phyloP scores from a whole-genome alignment of 2,113 vertebrate genomes.

The Eublepharis macularius region DNA sequence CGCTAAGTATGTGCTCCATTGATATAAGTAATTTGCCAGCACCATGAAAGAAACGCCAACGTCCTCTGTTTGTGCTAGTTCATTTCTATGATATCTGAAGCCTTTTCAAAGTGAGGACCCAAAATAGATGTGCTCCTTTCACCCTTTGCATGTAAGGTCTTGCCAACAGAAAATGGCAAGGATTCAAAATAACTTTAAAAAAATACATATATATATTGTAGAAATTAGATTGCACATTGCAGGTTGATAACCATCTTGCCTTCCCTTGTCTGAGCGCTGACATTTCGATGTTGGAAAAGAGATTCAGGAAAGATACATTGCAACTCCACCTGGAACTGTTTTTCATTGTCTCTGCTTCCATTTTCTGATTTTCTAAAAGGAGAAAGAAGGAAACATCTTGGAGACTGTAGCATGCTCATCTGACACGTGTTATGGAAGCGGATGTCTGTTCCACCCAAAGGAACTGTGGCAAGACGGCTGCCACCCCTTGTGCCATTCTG shows the following conservation, averaged over 20 bases:
- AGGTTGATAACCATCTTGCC: slow-evolving; percentile 75
- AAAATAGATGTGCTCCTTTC: slow-evolving; percentile 78
- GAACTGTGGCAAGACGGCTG: accelerated
- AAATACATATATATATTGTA: slow-evolving; percentile 53
- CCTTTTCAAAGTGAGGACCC: slow-evolving; percentile 71
- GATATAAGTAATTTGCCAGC: slow-evolving; percentile 70
- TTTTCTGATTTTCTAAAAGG: slow-evolving; percentile 61
- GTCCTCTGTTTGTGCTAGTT: slow-evolving; percentile 73
- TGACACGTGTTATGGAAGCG: slow-evolving; percentile 60
- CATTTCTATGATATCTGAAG: slow-evolving; percentile 68
- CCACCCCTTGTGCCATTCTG: neutral
- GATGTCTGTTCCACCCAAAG: slow-evolving; percentile 61
- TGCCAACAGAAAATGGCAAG: slow-evolving; percentile 79
- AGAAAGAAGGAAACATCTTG: slow-evolving; percentile 58
- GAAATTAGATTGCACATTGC: slow-evolving; percentile 71
- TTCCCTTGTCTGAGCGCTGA: slow-evolving; percentile 72
- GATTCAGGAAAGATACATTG: slow-evolving; percentile 74
- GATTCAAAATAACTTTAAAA: slow-evolving; percentile 62
- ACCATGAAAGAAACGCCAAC: slow-evolving; percentile 63
- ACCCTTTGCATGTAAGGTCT: slow-evolving; percentile 68
- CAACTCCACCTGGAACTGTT: slow-evolving; percentile 70
- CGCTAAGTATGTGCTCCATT: slow-evolving; percentile 68
- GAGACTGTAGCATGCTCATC: slow-evolving; percentile 51
- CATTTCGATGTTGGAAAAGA: slow-evolving; percentile 75
- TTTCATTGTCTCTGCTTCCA: slow-evolving; percentile 57